phyloP scores from a whole-genome alignment of 1,140 invertebrate genomes.

The Orchesella cincta region DNA sequence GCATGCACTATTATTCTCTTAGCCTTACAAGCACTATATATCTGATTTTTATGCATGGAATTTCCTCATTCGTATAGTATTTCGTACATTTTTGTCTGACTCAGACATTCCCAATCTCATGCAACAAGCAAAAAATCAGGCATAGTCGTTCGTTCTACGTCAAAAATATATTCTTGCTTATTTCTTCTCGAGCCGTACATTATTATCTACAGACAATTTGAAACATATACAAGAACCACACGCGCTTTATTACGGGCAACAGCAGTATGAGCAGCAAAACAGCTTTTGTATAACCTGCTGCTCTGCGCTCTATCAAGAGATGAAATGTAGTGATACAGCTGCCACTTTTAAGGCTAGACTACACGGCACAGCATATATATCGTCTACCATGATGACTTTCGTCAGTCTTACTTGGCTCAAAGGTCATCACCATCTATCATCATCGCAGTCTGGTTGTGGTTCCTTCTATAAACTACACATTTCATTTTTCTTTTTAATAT shows the following conservation, averaged over 20 bases:
- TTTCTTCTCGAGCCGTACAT: no score
- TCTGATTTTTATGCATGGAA: not conserved
- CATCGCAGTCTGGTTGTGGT: not conserved
- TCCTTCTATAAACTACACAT: no score
- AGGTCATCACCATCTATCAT: not conserved
- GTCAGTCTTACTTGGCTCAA: constrained; percentile 18
- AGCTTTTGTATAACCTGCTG: not conserved
- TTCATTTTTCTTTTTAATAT: no score
- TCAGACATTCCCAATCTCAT: not conserved
- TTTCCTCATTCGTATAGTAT: no score
- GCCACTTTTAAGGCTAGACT: no score
- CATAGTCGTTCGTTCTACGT: no score
- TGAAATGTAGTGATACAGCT: no score
- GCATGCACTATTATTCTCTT: not conserved
- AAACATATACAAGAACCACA: no score
- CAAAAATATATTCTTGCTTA: no score
- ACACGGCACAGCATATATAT: no score
- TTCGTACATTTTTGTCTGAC: not conserved
- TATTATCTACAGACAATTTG: no score
- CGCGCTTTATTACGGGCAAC: not conserved
- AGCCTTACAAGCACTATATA: not conserved
- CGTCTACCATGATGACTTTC: constrained; percentile 1
- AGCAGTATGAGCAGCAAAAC: not conserved
- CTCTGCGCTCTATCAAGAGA: no score
- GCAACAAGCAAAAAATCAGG: not conserved